phyloP scores from a whole-genome alignment of 2,113 vertebrate genomes.

The Neolamprologus caudopunctatus region DNA sequence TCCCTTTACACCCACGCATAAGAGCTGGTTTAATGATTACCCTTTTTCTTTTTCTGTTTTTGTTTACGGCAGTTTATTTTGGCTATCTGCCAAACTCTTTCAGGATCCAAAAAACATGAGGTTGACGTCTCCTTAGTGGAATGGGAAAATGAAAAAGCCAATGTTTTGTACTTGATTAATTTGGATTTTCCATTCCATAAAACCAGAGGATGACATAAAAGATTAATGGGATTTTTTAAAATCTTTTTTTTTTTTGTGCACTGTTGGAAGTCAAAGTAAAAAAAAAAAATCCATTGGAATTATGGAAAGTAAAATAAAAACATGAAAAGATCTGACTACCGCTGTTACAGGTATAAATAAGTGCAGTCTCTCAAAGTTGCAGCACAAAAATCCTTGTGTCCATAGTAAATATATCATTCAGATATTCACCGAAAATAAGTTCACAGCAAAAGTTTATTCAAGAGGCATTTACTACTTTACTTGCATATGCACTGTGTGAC shows the following conservation, averaged over 20 bases:
- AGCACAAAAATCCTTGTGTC: background rate
- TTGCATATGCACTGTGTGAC: background rate
- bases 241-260: background rate
- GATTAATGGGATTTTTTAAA: background rate
- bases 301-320: background rate
- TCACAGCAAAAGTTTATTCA: background rate
- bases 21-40: background rate
- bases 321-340: background rate
- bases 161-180: background rate
- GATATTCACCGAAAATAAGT: background rate
- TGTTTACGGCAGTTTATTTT: background rate
- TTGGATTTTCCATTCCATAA: background rate
- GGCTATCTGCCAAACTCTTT: background rate
- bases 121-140: background rate
- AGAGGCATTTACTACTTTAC: background rate
- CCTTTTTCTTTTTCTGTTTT: background rate
- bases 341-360: background rate
- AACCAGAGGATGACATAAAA: background rate
- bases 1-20: conserved; percentile 1
- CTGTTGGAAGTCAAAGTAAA: background rate
- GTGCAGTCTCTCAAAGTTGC: background rate
- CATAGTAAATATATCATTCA: background rate
- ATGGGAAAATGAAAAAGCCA: background rate
- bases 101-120: background rate
- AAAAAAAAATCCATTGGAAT: background rate